A percentile compares a stretch with the other conserved stretches of the same genome.
Conservation (phyloP, 1,140 invertebrate species). For the Heliothis virescens region DNA sequence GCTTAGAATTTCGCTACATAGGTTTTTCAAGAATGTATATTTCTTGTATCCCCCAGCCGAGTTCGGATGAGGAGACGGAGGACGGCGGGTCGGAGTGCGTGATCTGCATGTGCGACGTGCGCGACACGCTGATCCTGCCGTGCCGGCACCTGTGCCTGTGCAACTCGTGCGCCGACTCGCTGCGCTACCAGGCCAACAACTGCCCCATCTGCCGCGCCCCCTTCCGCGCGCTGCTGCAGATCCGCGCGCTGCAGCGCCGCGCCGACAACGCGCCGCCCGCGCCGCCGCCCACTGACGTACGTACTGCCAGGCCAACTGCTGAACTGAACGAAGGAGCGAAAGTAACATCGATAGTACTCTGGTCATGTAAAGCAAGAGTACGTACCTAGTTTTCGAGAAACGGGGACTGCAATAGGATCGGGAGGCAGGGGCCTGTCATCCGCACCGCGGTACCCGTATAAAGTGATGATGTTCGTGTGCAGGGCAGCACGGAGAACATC, state of each 20-base stretch:
- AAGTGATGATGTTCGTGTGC: slow-evolving; percentile 20
- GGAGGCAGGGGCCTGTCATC: too few species aligned
- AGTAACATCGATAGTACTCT: too few species aligned
- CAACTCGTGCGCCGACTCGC: slow-evolving; percentile 98
- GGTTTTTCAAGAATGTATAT: too few species aligned
- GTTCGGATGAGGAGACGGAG: slow-evolving; percentile 95
- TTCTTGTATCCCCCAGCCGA: slow-evolving; percentile 81
- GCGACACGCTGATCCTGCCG: slow-evolving; percentile 99
- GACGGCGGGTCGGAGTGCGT: slow-evolving; percentile 99
- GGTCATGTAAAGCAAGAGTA: too few species aligned
- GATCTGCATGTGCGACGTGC: slow-evolving; percentile 99
- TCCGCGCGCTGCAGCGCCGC: slow-evolving; percentile 96
- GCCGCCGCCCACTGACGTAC: not conserved
- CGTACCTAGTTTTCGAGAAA: too few species aligned
- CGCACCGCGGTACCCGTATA: too few species aligned
- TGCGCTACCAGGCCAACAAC: slow-evolving; percentile 98
- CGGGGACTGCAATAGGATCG: too few species aligned
- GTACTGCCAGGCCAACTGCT: too few species aligned
- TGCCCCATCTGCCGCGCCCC: slow-evolving; percentile 99
- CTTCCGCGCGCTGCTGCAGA: slow-evolving; percentile 98
- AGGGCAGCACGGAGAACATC: slow-evolving; percentile 92
- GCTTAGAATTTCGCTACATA: too few species aligned
- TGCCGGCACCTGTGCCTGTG: slow-evolving; percentile 99
- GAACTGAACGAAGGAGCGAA: too few species aligned
- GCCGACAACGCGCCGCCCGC: slow-evolving; percentile 73